phyloP scores from a whole-genome alignment of 2,113 vertebrate genomes.

The Malurus alboscapulatus region DNA sequence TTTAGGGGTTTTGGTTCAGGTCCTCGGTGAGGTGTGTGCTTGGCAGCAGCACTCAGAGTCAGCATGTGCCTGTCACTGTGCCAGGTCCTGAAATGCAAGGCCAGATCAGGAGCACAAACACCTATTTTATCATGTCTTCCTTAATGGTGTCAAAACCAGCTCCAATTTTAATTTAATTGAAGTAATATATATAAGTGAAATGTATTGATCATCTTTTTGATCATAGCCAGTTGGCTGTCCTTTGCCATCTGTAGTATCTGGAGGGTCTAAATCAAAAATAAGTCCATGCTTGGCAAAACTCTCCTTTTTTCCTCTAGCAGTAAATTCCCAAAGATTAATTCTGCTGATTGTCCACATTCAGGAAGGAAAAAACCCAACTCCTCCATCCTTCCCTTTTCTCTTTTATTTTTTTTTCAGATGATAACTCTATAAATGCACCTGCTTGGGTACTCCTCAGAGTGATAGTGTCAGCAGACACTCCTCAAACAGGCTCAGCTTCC shows the following conservation, averaged over 20 bases:
- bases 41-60: background rate
- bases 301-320: background rate
- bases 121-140: background rate
- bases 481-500: background rate
- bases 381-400: background rate
- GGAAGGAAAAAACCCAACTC: background rate
- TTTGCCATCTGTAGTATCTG: background rate
- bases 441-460: background rate
- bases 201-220: background rate
- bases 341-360: background rate
- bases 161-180: background rate
- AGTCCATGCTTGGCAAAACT: background rate
- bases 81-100: background rate
- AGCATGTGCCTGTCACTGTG: fast-evolving
- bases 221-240: background rate
- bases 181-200: background rate
- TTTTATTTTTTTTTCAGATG: background rate
- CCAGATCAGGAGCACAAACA: background rate
- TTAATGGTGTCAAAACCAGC: background rate
- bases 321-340: background rate
- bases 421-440: background rate
- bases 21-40: background rate
- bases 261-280: background rate
- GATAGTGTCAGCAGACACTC: background rate
- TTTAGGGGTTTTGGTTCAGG: background rate